Evolutionary conservation across 2,113 vertebrate species (phyloP), one percentile per base, ranked within the genome.

Genomic region (Hoplias malabaricus): DNA sequence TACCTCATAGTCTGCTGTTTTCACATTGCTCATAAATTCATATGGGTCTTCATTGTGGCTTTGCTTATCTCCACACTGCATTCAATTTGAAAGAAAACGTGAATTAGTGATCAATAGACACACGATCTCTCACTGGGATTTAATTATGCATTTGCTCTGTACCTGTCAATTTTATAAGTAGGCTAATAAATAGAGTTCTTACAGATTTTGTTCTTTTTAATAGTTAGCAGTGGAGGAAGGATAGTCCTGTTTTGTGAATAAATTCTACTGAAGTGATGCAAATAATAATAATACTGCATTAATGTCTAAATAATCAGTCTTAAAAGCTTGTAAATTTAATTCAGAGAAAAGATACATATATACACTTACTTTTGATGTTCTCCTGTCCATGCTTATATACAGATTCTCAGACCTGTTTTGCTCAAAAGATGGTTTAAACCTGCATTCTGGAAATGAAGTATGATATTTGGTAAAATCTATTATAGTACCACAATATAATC

Each of bases 301-400:
- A 31, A 29, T 40, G 36, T 21, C 11, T 40, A 16, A 25, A 59
- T 34, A 19, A 36, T 7, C 34, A 38, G 34, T 14, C 14, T 40
- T 10, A 7, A 56, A 14, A 25, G n/a, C 0, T 19, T n/a, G 1
- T 42, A 40, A 21, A 13, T 19, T 4, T 14, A 48, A n/a, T n/a
- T 48, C 19, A 48, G 46, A 23, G 48, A 6, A 1, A 9, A 62
- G 16, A 5, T 43, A 27, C 13, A 59, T 65, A 62, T 5, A 5
- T 43, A 27, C 13, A 59, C 75, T 69, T 56, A 77, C 75, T 5
- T 5, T 31, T 1, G 27, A 12, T 11, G 65, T 14, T 23, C 19
- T 77, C 36, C 56, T 46, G 31, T 13, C 9, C 71, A 77, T 77
- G 38, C 12, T 77, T 23, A 69, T n/a, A 25, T 77, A 77, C 42